phyloP scores from a whole-genome alignment of 2,113 vertebrate genomes.

The Saguinus imperator region DNA sequence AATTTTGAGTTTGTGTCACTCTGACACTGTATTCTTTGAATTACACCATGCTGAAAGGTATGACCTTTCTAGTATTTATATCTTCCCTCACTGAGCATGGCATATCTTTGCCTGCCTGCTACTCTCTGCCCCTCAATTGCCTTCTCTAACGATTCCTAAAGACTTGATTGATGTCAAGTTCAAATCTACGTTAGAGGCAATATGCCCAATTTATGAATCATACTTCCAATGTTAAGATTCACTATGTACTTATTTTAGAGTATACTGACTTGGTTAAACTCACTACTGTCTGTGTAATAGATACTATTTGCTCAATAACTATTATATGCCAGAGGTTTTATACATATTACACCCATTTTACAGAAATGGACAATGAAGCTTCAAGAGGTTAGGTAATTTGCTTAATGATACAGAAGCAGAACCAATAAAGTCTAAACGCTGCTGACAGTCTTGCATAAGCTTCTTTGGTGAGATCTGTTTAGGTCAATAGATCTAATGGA shows the following conservation, averaged over 20 bases:
- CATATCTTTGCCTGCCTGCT: conserved; percentile 46
- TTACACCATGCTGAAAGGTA: not conserved
- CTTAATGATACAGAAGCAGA: conserved; percentile 12
- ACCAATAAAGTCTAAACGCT: not conserved
- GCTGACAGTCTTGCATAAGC: not conserved
- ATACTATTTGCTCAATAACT: conserved; percentile 19
- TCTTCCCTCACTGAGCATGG: not conserved
- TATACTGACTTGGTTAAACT: conserved; percentile 7
- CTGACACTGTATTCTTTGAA: conserved; percentile 18
- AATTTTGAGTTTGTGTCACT: conserved; percentile 15
- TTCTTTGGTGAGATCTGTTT: conserved; percentile 6
- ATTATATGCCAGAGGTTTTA: not conserved
- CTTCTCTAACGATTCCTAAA: conserved; percentile 53
- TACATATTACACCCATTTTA: conserved; percentile 29
- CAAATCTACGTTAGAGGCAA: conserved; percentile 32
- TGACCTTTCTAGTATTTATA: conserved; percentile 57
- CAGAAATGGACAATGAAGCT: not conserved
- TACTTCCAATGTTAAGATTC: not conserved
- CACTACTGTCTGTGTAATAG: not conserved
- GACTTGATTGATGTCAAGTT: conserved; percentile 47
- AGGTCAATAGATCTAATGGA: not conserved
- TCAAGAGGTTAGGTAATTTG: not conserved
- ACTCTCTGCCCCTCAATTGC: conserved; percentile 49
- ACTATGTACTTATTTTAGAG: conserved; percentile 48
- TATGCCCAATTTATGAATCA: conserved; percentile 42